Conservation (phyloP, 2,888 invertebrate species). For the Hipparchia semele region DNA sequence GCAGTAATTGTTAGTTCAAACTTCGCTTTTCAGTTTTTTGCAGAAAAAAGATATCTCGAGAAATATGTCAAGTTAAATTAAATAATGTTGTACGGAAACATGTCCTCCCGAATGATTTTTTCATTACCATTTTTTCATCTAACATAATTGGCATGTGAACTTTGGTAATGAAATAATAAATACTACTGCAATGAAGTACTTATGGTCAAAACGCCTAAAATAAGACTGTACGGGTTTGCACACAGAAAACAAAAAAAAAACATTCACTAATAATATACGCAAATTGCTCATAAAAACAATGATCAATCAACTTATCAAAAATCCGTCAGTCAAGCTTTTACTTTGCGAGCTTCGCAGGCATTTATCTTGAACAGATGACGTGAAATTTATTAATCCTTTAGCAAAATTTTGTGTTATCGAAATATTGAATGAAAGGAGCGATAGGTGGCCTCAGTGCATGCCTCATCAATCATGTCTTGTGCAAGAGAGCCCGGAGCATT, state of each 20-base stretch:
- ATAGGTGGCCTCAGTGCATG: conserved; percentile 49
- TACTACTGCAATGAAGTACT: no score
- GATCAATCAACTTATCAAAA: conserved; percentile 46
- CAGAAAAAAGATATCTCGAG: no score
- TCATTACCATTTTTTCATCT: no score
- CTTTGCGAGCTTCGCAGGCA: conserved; percentile 38
- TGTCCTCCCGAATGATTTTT: no score
- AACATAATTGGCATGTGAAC: no score
- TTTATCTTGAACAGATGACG: conserved; percentile 57
- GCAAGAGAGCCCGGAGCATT: conserved; percentile 61
- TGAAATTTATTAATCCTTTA: conserved; percentile 67
- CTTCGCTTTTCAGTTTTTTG: no score
- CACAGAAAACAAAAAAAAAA: neutral
- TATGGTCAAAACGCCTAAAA: no score
- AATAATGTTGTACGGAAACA: no score
- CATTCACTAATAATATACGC: conserved; percentile 13
- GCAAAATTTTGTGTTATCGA: conserved; percentile 59
- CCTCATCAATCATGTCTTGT: conserved; percentile 73
- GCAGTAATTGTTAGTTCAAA: no score
- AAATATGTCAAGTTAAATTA: no score
- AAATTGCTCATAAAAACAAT: conserved; percentile 40
- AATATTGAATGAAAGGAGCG: conserved; percentile 56
- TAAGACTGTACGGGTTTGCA: no score
- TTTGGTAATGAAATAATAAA: no score
- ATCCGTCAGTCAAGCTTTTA: conserved; percentile 44